Conservation (phyloP, 2,797 vertebrate genomes). For the Pitangus sulphuratus region DNA sequence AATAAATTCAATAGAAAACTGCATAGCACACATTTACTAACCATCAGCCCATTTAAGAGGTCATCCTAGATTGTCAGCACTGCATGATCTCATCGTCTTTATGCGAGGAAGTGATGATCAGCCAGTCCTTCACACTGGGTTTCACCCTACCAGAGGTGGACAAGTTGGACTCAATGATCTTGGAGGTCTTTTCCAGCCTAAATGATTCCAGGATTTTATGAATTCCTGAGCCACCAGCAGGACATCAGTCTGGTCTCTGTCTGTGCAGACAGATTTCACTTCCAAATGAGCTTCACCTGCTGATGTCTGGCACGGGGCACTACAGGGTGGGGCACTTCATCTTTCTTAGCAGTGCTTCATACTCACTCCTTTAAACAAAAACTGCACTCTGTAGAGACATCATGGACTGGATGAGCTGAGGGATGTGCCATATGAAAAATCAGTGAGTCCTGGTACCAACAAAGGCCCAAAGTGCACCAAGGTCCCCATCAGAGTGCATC, state of each 20-base stretch:
- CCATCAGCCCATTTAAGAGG: not conserved
- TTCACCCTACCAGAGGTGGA: not conserved
- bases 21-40: not conserved
- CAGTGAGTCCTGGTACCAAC: not conserved
- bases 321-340: fast-evolving
- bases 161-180: not conserved
- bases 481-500: not conserved
- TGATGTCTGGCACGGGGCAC: not conserved
- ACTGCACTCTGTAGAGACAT: not conserved
- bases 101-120: fast-evolving
- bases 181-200: not conserved
- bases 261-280: not conserved
- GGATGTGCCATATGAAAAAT: not conserved
- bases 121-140: not conserved
- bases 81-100: fast-evolving
- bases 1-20: not conserved
- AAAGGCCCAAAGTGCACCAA: not conserved
- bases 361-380: not conserved
- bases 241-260: fast-evolving
- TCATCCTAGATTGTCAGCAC: not conserved
- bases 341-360: not conserved
- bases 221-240: not conserved
- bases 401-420: fast-evolving
- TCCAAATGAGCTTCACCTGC: not conserved
- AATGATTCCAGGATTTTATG: not conserved